Conservation (phyloP, 2,797 vertebrate genomes). For the Poeciliopsis paucimaculata region DNA sequence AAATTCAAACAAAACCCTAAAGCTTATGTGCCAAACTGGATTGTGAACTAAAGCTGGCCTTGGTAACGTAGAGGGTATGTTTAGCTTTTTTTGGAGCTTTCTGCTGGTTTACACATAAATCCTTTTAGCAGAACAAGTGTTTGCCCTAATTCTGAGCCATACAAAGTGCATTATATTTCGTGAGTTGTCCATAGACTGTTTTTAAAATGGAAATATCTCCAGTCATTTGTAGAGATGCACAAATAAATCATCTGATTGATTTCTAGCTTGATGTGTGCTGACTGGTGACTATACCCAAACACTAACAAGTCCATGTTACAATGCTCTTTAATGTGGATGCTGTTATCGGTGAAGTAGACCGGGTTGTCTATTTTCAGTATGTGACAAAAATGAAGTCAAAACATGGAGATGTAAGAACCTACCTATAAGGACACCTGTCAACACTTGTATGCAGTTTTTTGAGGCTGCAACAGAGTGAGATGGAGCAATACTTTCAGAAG, state of each 20-base stretch:
- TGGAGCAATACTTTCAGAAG: background rate
- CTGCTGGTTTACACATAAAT: constrained; percentile 7
- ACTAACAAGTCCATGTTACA: background rate
- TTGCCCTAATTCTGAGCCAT: constrained; percentile 14
- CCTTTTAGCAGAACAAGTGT: constrained; percentile 6
- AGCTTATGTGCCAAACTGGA: background rate
- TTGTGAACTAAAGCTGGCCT: constrained; percentile 1
- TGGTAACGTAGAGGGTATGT: background rate
- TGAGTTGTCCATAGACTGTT: background rate
- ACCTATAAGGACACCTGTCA: background rate
- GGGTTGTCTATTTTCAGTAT: background rate
- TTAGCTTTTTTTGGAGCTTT: constrained; percentile 15
- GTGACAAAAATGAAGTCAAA: background rate
- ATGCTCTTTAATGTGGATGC: background rate
- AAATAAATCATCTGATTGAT: background rate
- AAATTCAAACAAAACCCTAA: constrained; percentile 1
- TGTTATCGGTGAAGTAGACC: background rate
- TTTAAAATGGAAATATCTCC: background rate
- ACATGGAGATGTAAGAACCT: background rate
- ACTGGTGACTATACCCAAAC: background rate
- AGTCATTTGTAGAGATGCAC: background rate
- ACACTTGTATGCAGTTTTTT: background rate
- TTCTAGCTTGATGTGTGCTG: background rate
- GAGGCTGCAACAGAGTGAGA: background rate
- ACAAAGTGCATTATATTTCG: background rate